Evolutionary conservation across 2,888 invertebrate genomes (phyloP), one percentile per base, ranked within the genome.

Genomic region (Xanthorhoe designata): DNA sequence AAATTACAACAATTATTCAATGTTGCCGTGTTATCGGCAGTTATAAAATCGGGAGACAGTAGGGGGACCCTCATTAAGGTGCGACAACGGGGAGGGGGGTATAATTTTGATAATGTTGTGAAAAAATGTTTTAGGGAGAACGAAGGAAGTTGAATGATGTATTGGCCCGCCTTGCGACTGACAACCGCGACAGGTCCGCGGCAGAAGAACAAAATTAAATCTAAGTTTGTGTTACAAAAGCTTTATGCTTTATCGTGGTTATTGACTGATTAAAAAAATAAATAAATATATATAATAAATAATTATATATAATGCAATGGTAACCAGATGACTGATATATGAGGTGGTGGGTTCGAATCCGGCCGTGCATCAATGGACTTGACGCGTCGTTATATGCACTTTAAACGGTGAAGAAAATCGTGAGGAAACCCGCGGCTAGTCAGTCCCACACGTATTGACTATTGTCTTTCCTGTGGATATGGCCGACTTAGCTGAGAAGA

Each of bases 1-100:
- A 88, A 91, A 92, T 91, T 88, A 90, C 88, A 87, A 90, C 92
- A 92, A 91, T 92, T 92, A 92, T 91, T 92, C 92, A 90, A 92
- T 91, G 91, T 86, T 80, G 81, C 85, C 79, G 81, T 84, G 89
- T 85, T 92, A 92, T 92, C 91, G 91, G 91, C 89, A 89, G 90
- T 86, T 88, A 87, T 89, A 87, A 89, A 88, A 90, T 89, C 82
- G 82, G 83, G 84, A 83, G 84, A 83, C 81, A 78, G 78, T 77
- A 79, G 83, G 83, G 79, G 66, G 77, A 70, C 69, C 69, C 88
- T 90, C 90, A 88, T 91, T 89, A 91, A 86, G 85, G 87, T 86
- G 82, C 79, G 80, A 65, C 70, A 68, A 69, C 67, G 45, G 69
- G 59, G 62, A 69, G 73, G 68, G 19, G 62, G 52, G 32, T 32